Evolutionary conservation across 2,888 invertebrate genomes (phyloP), one percentile per base, ranked within the genome.

Genomic region (Macrostomum cliftonense): DNA sequence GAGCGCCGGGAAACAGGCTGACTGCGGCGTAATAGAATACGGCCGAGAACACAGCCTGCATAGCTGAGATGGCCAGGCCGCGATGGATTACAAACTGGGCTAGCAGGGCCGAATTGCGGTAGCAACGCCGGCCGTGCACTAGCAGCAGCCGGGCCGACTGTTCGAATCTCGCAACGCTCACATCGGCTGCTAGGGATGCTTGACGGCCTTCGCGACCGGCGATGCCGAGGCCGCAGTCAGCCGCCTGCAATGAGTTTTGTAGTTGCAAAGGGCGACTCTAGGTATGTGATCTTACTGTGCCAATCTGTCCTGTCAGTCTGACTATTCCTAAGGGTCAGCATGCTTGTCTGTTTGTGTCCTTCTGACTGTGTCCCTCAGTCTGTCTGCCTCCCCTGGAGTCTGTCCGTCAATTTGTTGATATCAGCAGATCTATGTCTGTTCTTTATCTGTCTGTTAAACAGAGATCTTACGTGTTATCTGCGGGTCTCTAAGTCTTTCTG

Each of bases 11-110:
- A 72, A 97, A 99, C 19, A 99, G 77, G 9, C 91, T 83, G 39
- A 99, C 87, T 1, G 93, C 91, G 17, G 93, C 89, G 68, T 97
- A 82, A 74, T 95, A 97, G 74, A 99, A 99, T 37, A 97, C 91
- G 20, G 93, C 89, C 1, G 91, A 93, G 73, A 99, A 99, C 39
- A 99, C 85, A 1, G 95, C 97, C 75, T 86, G 82, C 83, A 99
- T 89, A 13, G 89, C 89, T 45, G 95, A 91, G 53, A 99, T 95
- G 61, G 99, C 91, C 52, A 97, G 77, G 28, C 52, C 52, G 47
- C 93, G 78, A 71, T 97, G 97, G 65, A 99, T 95, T 49, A 99
- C 93, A 72, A 97, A 97, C 70, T 97, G 91, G 57, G 87, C 85
- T 16, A 99, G 77, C 2, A 91, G 83, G n/a, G 95, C 91, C 0